A percentile compares a stretch with the other conserved stretches of the same genome.
Conservation (phyloP, 1,140 invertebrate species). For the Coboldia fuscipes region DNA sequence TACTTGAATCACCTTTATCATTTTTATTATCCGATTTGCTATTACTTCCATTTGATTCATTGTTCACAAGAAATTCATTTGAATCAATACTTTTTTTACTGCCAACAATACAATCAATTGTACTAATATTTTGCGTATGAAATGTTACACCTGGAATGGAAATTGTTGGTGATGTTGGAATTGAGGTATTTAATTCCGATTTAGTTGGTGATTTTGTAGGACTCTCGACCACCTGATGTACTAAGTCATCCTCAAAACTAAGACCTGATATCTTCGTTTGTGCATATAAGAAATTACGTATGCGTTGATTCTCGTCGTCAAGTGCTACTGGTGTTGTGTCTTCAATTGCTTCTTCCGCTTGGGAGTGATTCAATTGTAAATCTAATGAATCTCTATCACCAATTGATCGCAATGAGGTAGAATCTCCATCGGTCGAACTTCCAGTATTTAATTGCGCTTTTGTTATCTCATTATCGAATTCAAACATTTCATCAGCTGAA, state of each 20-base stretch:
- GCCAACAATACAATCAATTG: conserved; percentile 36
- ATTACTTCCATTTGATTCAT: conserved; percentile 7
- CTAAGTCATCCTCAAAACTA: conserved; percentile 14
- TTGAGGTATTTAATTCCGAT: no score
- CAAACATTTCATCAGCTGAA: conserved; percentile 23
- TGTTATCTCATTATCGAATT: conserved; percentile 35
- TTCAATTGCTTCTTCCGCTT: conserved; percentile 23
- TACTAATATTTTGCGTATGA: conserved; percentile 24
- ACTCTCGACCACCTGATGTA: no score
- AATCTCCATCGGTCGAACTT: not conserved
- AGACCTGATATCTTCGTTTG: conserved; percentile 9
- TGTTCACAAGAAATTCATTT: conserved; percentile 17
- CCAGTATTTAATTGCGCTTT: conserved; percentile 19
- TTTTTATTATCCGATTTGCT: conserved; percentile 3
- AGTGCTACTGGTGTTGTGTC: conserved; percentile 11
- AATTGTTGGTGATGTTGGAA: conserved; percentile 31
- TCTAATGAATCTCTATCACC: no score
- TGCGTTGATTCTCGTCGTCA: conserved; percentile 13
- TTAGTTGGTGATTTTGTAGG: no score
- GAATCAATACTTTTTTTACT: conserved; percentile 26
- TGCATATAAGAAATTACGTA: conserved; percentile 16
- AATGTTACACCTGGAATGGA: conserved; percentile 27
- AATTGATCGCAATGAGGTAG: no score
- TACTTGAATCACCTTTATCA: not conserved
- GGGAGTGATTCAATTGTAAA: conserved; percentile 19